phyloP scores from a whole-genome alignment of 2,797 vertebrate genomes.

The Acropternis orthonyx region DNA sequence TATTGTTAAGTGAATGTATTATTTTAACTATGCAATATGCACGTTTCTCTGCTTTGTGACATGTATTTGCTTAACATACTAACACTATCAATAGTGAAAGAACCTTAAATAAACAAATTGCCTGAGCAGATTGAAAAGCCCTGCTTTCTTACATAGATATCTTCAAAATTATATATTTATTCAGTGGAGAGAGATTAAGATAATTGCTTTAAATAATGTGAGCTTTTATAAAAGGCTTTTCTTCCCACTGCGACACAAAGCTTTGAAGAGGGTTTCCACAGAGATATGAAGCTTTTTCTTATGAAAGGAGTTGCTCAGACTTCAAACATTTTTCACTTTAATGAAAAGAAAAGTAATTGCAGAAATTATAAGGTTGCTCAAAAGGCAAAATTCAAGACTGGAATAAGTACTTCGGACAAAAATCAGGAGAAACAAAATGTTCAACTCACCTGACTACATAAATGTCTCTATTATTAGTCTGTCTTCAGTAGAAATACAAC shows the following conservation, averaged over 20 bases:
- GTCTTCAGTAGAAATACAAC: not conserved
- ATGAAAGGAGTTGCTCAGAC: not conserved
- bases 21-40: not conserved
- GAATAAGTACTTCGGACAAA: not conserved
- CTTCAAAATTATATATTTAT: not conserved
- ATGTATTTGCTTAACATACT: not conserved
- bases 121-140: not conserved
- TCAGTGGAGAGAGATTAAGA: constrained; percentile 7
- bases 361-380: not conserved
- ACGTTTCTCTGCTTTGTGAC: not conserved
- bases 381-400: not conserved
- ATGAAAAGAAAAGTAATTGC: not conserved
- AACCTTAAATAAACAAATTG: not conserved
- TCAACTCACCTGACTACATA: not conserved
- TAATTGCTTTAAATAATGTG: constrained; percentile 27
- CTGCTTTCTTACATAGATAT: not conserved
- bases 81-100: not conserved
- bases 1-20: not conserved
- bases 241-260: not conserved
- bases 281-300: not conserved
- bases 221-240: constrained; percentile 27
- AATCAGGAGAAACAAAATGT: not conserved
- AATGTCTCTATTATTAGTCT: not conserved
- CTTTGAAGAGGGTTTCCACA: constrained; percentile 45
- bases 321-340: constrained; percentile 18